Evolutionary conservation across 1,140 invertebrate species (phyloP), one percentile per base, ranked within the genome.

Genomic region (Drosophila eugracilis): DNA sequence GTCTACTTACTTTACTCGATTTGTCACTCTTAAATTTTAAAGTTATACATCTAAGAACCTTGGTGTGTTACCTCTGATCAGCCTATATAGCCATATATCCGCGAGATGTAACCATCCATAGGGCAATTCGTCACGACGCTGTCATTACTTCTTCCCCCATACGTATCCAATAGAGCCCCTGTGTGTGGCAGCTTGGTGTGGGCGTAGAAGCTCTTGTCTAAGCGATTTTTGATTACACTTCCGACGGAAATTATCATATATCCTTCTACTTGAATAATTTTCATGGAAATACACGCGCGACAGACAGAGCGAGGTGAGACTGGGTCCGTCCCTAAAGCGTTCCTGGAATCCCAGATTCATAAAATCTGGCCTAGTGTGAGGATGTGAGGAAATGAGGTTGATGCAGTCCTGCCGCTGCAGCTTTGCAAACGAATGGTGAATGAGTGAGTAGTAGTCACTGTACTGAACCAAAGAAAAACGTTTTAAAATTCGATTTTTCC

Each of bases 151-250:
- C 36, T 9, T n/a, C 4, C 15, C 36, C 36, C 14, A 39, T 17
- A 19, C 10, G 36, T 6, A 39, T 39, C 14, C 36, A 17, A 26
- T 39, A 15, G 15, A 14, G 41, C n/a, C 7, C n/a, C n/a, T n/a
- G n/a, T 45, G 21, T 44, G 36, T 28, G 19, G n/a, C 6, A 36
- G 19, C 19, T 30, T 52, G 22, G 17, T 42, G 59, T 9, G 26
- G 7, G 24, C n/a, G 37, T 19, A 15, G 10, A 28, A 17, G 28
- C 34, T 48, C 37, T 89, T 79, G 89, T 89, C 90, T 91, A 91
- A 91, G 90, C 90, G 90, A 91, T 91, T 91, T 91, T 91, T 91
- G 90, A 91, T 91, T 91, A 91, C 90, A 90, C 85, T 91, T 91
- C 90, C 90, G 90, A 58, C 90, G 90, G 90, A 91, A 91, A 91